Percentiles rank a stretch among this genome's conserved stretches.
These are phyloP conservation scores for Zaprionus taronus DNA, from an alignment of 1,140 invertebrate species.

Conservation along the genomic window DNA sequence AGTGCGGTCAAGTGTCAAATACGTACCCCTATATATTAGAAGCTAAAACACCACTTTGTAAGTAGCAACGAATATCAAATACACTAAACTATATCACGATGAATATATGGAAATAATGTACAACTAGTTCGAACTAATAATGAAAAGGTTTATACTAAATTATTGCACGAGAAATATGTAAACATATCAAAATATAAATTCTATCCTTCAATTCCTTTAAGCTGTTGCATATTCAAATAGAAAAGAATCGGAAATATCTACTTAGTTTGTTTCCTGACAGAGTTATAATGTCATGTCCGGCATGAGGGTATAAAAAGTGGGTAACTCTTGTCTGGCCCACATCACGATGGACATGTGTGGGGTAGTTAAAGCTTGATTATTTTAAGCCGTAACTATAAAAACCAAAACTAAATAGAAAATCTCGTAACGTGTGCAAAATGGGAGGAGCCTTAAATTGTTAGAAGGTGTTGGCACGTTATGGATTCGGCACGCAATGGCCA, in stretches of 20 bases:
- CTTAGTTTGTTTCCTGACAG: not conserved
- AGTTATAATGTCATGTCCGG: not conserved
- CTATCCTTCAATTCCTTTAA: not conserved
- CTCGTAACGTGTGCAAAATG: not conserved
- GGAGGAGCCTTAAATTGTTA: slow-evolving; percentile 22
- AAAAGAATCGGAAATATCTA: not conserved
- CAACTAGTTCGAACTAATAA: not conserved
- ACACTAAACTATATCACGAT: not conserved
- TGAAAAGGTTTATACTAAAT: not conserved
- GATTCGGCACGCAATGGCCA: slow-evolving; percentile 53
- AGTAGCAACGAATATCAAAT: not conserved
- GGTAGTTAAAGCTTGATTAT: slow-evolving; percentile 32
- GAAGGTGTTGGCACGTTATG: slow-evolving; percentile 37
- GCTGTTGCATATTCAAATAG: not conserved
- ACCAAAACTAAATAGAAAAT: slow-evolving; percentile 1
- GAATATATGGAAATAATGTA: not conserved
- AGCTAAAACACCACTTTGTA: not conserved
- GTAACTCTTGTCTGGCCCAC: slow-evolving; percentile 7
- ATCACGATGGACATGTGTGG: slow-evolving; percentile 4
- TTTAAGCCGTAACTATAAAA: slow-evolving; percentile 17
- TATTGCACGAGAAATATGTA: not conserved
- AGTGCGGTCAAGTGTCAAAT: slow-evolving; percentile 23
- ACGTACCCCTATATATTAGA: slow-evolving; percentile 8
- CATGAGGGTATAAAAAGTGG: slow-evolving; percentile 6
- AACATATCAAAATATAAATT: not conserved